These are phyloP conservation scores for Toxostoma redivivum DNA, from an alignment of 2,113 vertebrate species.

Conservation along the genomic window DNA sequence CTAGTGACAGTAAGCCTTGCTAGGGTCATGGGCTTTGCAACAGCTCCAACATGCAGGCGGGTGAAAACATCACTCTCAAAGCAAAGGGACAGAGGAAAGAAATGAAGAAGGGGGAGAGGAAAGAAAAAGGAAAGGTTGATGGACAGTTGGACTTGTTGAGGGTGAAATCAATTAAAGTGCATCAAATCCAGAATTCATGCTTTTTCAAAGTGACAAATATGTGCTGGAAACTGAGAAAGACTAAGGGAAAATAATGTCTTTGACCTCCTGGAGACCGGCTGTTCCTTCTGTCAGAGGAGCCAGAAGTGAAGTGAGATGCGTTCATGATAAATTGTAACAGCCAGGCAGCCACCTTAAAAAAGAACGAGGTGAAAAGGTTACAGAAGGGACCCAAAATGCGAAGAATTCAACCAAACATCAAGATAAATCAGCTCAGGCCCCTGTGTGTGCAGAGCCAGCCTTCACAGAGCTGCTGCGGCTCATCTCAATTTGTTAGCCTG, in stretches of 20 bases:
- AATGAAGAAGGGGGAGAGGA: conserved; percentile 38
- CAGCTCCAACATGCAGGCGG: conserved; percentile 42
- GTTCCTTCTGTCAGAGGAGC: conserved; percentile 75
- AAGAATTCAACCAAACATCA: conserved; percentile 78
- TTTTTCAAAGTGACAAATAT: conserved; percentile 91
- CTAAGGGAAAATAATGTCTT: conserved; percentile 74
- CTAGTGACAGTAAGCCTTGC: not conserved
- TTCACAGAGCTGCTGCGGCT: not conserved
- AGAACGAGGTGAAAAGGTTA: conserved; percentile 80
- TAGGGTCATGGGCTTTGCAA: not conserved
- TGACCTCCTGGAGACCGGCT: conserved; percentile 79
- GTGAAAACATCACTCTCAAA: conserved; percentile 60
- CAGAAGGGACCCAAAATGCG: conserved; percentile 73
- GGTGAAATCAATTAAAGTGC: conserved; percentile 94
- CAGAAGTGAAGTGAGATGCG: conserved; percentile 69
- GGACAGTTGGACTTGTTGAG: conserved; percentile 81
- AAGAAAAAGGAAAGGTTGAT: conserved; percentile 65
- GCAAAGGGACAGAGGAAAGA: conserved; percentile 48
- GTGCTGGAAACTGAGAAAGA: conserved; percentile 81
- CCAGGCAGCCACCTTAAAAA: conserved; percentile 77
- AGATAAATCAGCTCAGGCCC: conserved; percentile 74
- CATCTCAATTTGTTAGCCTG: conserved; percentile 47
- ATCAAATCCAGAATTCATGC: conserved; percentile 95
- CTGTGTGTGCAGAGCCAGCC: conserved; percentile 6
- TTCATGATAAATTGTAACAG: conserved; percentile 79